Evolutionary conservation across 1,140 invertebrate species (phyloP), one percentile per base, ranked within the genome.

Genomic region (Leptinotarsa undecemlineata): DNA sequence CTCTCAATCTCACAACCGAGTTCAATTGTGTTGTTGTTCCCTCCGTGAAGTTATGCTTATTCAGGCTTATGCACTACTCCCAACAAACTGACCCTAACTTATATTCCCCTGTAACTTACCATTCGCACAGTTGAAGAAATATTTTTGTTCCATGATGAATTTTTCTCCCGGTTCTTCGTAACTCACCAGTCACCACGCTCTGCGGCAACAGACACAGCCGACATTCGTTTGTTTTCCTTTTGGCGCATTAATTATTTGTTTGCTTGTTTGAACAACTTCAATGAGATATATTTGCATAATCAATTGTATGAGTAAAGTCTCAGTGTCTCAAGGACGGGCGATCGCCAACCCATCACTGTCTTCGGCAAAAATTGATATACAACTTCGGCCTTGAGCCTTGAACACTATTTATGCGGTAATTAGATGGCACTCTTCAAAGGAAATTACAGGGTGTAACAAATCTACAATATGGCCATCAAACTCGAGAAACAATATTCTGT

Each of bases 231-330:
- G 51, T 57, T 57, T 57, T 57, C 51, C 17, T 57, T 57, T 57
- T 57, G 51, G 33, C 5, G 14, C 51, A 57, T 57, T 57, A 57
- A 57, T 57, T 57, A 57, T 57, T 57, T 57, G 51, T 57, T 57
- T 57, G 51, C 51, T 57, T 57, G 51, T 57, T 57, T 57, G 51
- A 57, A 57, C 51, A 57, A 57, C 51, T 15, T 57, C 51, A 57
- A 57, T 57, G 51, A 57, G 51, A 57, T 57, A 57, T 57, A 57
- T 57, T 57, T 57, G 51, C 51, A 57, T 57, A 57, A 57, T 57
- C 51, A 57, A 57, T 57, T 57, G 51, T 57, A 57, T n/a, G 51
- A 57, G 51, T 57, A 57, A 57, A 57, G 51, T 57, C 51, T 57
- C 51, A 57, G 51, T 57, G 51, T 57, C 51, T 57, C 51, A 57